These are phyloP conservation scores for Flabesymbios commensalis DNA, from an alignment of 2,888 invertebrate genomes.

Conservation along the genomic window DNA sequence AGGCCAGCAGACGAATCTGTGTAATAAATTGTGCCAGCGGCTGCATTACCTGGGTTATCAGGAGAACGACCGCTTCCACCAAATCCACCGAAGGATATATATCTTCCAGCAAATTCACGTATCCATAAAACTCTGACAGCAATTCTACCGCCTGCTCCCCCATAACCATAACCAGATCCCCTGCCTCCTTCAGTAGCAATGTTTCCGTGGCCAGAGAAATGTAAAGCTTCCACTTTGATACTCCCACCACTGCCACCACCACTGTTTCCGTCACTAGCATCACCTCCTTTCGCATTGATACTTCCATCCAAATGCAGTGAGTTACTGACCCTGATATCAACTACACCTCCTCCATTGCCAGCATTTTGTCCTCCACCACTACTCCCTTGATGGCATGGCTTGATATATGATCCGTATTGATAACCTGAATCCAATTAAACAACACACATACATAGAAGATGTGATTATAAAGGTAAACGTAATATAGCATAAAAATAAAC, in stretches of 20 bases:
- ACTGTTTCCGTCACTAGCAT: constrained; percentile 30
- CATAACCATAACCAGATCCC: constrained; percentile 36
- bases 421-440: constrained; percentile 30
- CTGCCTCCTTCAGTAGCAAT: constrained; percentile 40
- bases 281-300: constrained; percentile 36
- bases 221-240: constrained; percentile 37
- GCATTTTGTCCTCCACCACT: constrained; percentile 39
- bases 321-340: constrained; percentile 36
- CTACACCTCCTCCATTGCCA: constrained; percentile 41
- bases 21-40: constrained; percentile 41
- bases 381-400: constrained; percentile 39
- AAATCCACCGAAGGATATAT: constrained; percentile 39
- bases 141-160: constrained; percentile 44
- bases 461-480: neutral
- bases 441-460: neutral
- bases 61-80: neutral
- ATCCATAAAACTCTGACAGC: constrained; percentile 40
- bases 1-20: constrained; percentile 37
- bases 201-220: constrained; percentile 46
- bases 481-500: too few relatives aligned
- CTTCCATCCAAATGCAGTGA: constrained; percentile 42
- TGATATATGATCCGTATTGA: constrained; percentile 41
- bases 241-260: constrained; percentile 49
- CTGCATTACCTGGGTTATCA: constrained; percentile 36
- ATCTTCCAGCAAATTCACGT: constrained; percentile 40